Evolutionary conservation across 2,113 vertebrate species (phyloP).

Genomic region (Dipodomys spectabilis): DNA sequence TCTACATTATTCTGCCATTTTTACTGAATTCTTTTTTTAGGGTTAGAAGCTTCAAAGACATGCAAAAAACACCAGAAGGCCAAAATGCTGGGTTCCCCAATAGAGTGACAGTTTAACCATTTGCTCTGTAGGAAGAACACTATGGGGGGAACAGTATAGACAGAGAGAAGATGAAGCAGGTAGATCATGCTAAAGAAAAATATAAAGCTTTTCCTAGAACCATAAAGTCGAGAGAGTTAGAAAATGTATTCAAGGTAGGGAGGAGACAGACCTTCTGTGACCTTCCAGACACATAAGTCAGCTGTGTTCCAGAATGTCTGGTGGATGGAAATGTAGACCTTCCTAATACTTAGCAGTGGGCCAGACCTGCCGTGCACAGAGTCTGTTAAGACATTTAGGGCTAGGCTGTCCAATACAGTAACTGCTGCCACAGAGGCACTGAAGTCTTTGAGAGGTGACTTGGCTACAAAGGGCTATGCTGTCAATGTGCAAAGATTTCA

Average conservation of each 20-base stretch:
- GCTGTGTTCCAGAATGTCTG: not conserved
- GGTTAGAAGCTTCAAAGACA: not conserved
- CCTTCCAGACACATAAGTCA: not conserved
- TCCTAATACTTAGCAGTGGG: not conserved
- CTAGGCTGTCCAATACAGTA: not conserved
- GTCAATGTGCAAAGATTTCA: not conserved
- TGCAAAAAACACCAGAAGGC: not conserved
- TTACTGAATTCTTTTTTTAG: not conserved
- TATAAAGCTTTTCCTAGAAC: not conserved
- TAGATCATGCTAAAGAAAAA: not conserved
- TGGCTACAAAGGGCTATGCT: not conserved
- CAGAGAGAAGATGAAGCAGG: not conserved
- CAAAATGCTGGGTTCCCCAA: not conserved
- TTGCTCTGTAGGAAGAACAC: not conserved
- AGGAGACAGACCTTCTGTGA: not conserved
- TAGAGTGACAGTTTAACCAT: not conserved
- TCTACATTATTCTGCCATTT: not conserved
- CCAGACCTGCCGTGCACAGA: not conserved
- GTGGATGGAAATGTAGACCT: not conserved
- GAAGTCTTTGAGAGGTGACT: conserved; percentile 17
- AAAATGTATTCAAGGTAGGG: not conserved
- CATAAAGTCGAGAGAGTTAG: not conserved
- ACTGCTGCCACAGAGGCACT: not conserved
- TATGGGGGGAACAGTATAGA: not conserved
- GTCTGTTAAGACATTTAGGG: conserved; percentile 48